Conservation (phyloP, 2,113 vertebrate genomes). For the Nycticorax nycticorax region DNA sequence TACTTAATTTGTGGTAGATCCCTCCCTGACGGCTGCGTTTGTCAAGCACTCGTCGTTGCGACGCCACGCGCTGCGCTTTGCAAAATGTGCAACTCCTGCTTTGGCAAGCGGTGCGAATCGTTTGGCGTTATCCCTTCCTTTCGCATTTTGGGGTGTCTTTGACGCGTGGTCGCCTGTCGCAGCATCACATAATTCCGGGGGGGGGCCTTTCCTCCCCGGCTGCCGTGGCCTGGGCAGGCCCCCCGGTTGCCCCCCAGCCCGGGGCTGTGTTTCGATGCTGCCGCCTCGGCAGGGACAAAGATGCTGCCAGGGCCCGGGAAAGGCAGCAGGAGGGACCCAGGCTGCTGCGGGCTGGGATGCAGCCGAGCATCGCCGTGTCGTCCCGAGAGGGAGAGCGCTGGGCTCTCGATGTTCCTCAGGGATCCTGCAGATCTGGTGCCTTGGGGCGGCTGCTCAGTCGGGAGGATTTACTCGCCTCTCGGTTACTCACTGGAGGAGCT, state of each 20-base stretch:
- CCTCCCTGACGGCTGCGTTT: not conserved
- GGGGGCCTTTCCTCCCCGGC: not conserved
- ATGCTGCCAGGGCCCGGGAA: not conserved
- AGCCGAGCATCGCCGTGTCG: too few relatives aligned
- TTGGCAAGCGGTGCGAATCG: accelerated
- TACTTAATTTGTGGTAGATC: accelerated
- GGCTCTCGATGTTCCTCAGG: not conserved
- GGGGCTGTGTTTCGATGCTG: not conserved
- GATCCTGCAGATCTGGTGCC: not conserved
- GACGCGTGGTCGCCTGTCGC: too few relatives aligned
- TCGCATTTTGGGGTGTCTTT: not conserved
- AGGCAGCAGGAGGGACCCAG: not conserved
- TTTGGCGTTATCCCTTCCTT: not conserved
- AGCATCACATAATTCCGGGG: not conserved
- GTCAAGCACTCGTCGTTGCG: accelerated
- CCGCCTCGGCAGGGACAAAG: not conserved
- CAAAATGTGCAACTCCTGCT: accelerated
- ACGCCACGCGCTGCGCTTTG: accelerated
- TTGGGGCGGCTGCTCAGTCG: not conserved
- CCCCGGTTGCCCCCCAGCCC: not conserved
- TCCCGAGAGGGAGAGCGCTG: not conserved
- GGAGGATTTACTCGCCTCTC: too few relatives aligned
- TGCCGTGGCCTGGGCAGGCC: too few relatives aligned
- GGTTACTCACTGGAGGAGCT: not conserved
- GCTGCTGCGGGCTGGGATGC: not conserved